These are phyloP conservation scores for Sylvilagus bachmani DNA, from an alignment of 2,113 vertebrate genomes.

Conservation along the genomic window DNA sequence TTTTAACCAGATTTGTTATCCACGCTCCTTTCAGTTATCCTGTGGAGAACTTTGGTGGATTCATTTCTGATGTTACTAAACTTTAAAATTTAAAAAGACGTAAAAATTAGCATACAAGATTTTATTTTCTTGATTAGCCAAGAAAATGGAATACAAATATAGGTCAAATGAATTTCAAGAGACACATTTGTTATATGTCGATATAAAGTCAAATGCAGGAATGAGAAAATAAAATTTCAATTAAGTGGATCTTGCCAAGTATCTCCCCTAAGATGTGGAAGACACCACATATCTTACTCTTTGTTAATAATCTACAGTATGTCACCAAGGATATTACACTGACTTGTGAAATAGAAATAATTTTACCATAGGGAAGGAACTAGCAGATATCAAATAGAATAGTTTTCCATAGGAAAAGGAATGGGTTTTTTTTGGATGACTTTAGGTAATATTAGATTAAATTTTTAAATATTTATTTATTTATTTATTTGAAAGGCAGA, in stretches of 20 bases:
- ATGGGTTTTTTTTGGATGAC: neutral
- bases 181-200: neutral
- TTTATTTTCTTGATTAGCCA: neutral
- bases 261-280: neutral
- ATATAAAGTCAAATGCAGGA: neutral
- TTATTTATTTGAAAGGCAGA: too few relatives aligned
- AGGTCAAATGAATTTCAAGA: neutral
- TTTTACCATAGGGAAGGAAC: neutral
- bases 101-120: neutral
- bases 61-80: neutral
- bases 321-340: neutral
- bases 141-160: neutral
- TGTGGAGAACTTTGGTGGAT: neutral
- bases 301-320: neutral
- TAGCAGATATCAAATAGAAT: neutral
- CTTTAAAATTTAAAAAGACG: slow-evolving; percentile 28
- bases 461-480: too few relatives aligned
- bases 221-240: neutral
- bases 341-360: neutral
- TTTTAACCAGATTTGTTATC: neutral
- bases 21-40: neutral
- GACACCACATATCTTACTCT: neutral
- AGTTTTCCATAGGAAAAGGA: neutral
- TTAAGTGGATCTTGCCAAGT: neutral
- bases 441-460: neutral